Percentiles rank a stretch among this genome's conserved stretches.
Evolutionary conservation across 2,113 vertebrate genomes (phyloP).

Genomic region (Gadus chalcogrammus): DNA sequence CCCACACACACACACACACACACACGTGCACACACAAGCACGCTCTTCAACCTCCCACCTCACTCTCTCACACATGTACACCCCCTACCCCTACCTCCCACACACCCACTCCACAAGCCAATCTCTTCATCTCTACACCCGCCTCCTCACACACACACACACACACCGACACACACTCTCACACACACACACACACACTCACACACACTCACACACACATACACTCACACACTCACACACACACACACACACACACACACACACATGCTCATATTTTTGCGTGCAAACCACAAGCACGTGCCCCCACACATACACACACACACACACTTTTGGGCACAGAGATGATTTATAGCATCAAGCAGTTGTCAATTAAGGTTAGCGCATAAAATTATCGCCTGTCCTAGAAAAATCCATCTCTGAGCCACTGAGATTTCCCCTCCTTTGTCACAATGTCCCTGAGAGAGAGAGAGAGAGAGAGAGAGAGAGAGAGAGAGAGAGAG

Average conservation of each 20-base stretch:
- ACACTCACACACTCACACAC: slow-evolving; percentile 2
- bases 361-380: slow-evolving; percentile 80
- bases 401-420: slow-evolving; percentile 65
- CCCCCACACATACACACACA: background rate
- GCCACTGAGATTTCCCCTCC: slow-evolving; percentile 42
- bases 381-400: slow-evolving; percentile 75
- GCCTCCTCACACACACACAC: slow-evolving; percentile 3
- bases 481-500: slow-evolving; percentile 5
- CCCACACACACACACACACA: slow-evolving; percentile 37
- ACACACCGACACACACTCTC: slow-evolving; percentile 16
- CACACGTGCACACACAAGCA: slow-evolving; percentile 10
- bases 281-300: background rate
- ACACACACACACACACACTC: background rate
- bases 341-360: slow-evolving; percentile 77
- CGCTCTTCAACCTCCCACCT: background rate
- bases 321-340: slow-evolving; percentile 24
- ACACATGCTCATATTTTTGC: background rate
- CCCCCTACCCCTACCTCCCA: slow-evolving; percentile 13
- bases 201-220: slow-evolving; percentile 10
- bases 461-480: background rate
- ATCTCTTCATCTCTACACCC: slow-evolving; percentile 22
- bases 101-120: slow-evolving; percentile 9
- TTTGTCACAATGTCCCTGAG: slow-evolving; percentile 3
- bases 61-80: too few relatives aligned
- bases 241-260: background rate